Base-by-base conservation (phyloP, 2,888 invertebrate species). In the Pollenia amentaria region DNA sequence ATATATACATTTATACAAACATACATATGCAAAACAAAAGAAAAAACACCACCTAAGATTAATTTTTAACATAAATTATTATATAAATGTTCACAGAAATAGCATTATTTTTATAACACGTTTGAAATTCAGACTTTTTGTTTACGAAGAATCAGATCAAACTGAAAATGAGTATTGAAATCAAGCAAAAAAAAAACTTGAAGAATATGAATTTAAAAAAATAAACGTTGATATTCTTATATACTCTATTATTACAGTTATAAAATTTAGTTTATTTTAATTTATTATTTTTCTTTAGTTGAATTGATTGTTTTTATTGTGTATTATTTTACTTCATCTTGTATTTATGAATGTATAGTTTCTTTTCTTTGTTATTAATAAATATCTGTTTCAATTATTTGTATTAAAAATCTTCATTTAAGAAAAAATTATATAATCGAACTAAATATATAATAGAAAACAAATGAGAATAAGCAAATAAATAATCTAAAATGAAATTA, bases 271-370 rank as follows among this genome's bases (percentile, higher is more conserved):
- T 75, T 55, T 75, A 60, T 86, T 72, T 57, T 81, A 57, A 76
- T 70, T 80, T 70, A 81, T 55, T 55, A 40, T 60, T 85, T 60
- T 70, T 72, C 44, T 84, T 87, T 87, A 86, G 86, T 76, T 83
- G 64, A 87, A 80, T 87, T 80, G 42, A 76, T 87, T 83, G 78
- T 70, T 80, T 80, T 81, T 69, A 72, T 80, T 62, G 73, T 67
- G 3, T 73, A 60, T 44, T 53, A 62, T 76, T 72, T 64, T 64
- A 40, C 38, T 65, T 76, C 21, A 46, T 64, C 40, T 79, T 46
- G 60, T 82, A 72, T 80, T 84, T 79, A 76, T 67, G 18, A 67
- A 73, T 80, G 65, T 85, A 81, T 78, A 77, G 75, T 57, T 51
- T 76, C 70, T 29, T 77, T 60, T 80, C 42, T 51, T 65, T 72